Base-by-base conservation (phyloP, 2,797 vertebrate species). In the Sebastes taczanowskii region DNA sequence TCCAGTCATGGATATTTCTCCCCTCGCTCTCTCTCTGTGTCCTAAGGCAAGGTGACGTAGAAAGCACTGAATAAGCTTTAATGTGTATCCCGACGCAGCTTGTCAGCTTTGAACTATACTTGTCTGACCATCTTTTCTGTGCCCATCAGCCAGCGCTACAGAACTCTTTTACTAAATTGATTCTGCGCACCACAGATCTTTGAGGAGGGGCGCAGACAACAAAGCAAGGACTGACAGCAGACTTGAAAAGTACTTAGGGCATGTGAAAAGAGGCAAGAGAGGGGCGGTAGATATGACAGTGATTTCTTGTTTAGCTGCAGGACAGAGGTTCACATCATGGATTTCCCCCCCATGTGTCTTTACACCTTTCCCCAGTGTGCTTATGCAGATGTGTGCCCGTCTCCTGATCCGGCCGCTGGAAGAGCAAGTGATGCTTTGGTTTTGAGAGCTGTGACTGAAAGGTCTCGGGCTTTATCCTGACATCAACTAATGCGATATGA, bases 31-130 rank as follows among this genome's bases (percentile, higher is more conserved):
- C 38, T 77, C 60, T 66, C 11, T 63, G 67, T 78, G 61, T 82
- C 92, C 86, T 72, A 9, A 84, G 90, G 91, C 88, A 85, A 83
- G 63, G 77, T 53, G 71, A 81, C 49, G 34, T 71, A 80, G 73
- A 91, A 81, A 84, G 77, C 78, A 79, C 80, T 81, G 86, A 90
- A 84, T 78, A 81, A 42, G 80, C 84, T 89, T 86, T 87, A 86
- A 87, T 82, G 76, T 86, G 61, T 42, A 85, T 80, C 69, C 72
- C 84, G 78, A 84, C 66, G 35, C 67, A 77, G 76, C 80, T 80
- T 82, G 75, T 88, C 85, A 69, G 85, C 82, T 90, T 88, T 91
- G 72, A 91, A 89, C 78, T 73, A 42, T 52, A 70, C 87, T 80
- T 71, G 62, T 81, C 82, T 65, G 82, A 63, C 83, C 84, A 82